phyloP scores from a whole-genome alignment of 2,113 vertebrate genomes.

The Struthio camelus region DNA sequence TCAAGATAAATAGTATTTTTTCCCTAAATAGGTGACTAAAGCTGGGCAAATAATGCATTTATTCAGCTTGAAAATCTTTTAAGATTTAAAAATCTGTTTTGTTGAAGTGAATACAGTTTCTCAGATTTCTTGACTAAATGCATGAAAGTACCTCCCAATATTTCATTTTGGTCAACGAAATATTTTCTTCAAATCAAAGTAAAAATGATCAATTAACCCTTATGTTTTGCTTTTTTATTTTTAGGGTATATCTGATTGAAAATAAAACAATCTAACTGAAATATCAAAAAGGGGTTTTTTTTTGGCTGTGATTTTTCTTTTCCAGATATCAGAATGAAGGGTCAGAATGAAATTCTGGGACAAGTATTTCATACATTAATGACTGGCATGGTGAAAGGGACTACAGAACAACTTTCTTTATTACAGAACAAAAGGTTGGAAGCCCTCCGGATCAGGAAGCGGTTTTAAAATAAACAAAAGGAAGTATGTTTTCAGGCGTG shows the following conservation, averaged over 20 bases:
- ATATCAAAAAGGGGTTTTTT: neutral
- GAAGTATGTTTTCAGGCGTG: neutral
- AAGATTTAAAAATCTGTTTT: neutral
- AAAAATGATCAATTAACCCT: neutral
- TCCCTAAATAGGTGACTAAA: no score
- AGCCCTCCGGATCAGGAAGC: neutral
- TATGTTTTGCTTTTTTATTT: neutral
- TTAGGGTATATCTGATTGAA: neutral
- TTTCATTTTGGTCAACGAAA: neutral
- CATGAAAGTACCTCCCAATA: neutral
- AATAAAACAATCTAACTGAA: neutral
- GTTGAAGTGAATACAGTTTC: neutral
- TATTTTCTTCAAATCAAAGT: neutral
- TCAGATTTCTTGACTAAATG: neutral
- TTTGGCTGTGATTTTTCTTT: neutral
- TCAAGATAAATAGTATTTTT: neutral
- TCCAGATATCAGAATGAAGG: neutral
- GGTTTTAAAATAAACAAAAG: neutral
- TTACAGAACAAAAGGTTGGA: no score
- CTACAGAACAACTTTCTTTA: neutral
- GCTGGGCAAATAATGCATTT: neutral
- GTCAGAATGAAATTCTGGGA: neutral
- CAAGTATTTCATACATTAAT: neutral
- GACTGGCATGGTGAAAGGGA: neutral
- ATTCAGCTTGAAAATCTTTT: neutral